Evolutionary conservation across 2,888 invertebrate genomes (phyloP).

Genomic region (Alcis repandata): DNA sequence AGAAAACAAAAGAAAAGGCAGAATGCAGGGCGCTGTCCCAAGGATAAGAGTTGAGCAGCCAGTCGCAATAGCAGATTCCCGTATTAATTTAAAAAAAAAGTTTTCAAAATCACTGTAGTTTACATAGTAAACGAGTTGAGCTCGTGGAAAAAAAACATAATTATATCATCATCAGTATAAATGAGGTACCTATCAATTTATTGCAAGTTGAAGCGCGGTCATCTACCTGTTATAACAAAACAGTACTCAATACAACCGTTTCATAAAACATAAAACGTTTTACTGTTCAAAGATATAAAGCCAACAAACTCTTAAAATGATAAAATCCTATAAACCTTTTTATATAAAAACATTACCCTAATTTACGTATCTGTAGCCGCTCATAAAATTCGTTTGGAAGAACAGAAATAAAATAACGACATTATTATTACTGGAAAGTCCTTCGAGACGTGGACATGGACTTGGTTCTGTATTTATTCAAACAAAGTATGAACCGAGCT

Average conservation of each 20-base stretch:
- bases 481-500: too few relatives aligned
- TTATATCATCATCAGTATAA: too few relatives aligned
- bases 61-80: too few relatives aligned
- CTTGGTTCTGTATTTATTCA: not conserved
- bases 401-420: constrained; percentile 26
- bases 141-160: too few relatives aligned
- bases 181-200: not conserved
- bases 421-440: not conserved
- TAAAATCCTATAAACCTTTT: constrained; percentile 42
- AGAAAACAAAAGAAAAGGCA: too few relatives aligned
- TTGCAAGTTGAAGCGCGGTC: not conserved
- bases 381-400: constrained; percentile 21
- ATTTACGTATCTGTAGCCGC: constrained; percentile 41
- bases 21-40: too few relatives aligned
- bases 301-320: constrained; percentile 38
- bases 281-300: constrained; percentile 31
- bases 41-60: too few relatives aligned
- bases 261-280: constrained; percentile 37
- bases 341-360: constrained; percentile 40
- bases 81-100: too few relatives aligned
- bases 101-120: too few relatives aligned
- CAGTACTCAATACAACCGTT: not conserved
- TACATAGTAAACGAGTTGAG: too few relatives aligned
- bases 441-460: constrained; percentile 3
- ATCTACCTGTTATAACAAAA: not conserved